These are phyloP conservation scores for Dysidea cf. avara DNA, from an alignment of 37 sponge, comb jelly and placozoan genomes.

Conservation along the genomic window DNA sequence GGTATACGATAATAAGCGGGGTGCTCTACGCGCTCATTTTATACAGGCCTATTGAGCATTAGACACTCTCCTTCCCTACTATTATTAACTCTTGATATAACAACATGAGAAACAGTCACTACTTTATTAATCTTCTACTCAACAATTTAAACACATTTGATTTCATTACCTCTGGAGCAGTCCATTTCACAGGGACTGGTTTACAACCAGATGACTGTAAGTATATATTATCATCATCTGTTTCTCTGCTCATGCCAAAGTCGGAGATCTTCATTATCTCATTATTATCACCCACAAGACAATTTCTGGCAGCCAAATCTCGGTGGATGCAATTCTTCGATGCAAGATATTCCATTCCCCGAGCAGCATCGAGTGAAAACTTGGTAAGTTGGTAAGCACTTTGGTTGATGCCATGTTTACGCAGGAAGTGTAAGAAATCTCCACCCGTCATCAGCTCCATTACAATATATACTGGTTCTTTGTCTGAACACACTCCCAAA, in stretches of 20 bases:
- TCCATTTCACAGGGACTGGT: constrained; percentile 94
- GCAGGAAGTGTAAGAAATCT: constrained; percentile 77
- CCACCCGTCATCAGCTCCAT: constrained; percentile 97
- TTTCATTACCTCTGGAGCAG: constrained; percentile 97
- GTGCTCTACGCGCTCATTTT: no score
- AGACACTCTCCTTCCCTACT: no score
- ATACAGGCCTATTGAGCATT: no score
- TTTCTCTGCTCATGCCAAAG: constrained; percentile 92
- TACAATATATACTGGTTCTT: constrained; percentile 86
- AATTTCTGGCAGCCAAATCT: constrained; percentile 91
- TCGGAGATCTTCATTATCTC: constrained; percentile 79
- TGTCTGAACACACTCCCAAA: constrained; percentile 84
- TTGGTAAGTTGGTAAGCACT: constrained; percentile 44
- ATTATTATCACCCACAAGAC: constrained; percentile 68
- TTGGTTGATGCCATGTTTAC: constrained; percentile 61
- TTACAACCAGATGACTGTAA: constrained; percentile 57
- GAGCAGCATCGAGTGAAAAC: constrained; percentile 58
- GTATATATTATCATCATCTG: constrained; percentile 55
- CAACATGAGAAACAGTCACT: no score
- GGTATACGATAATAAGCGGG: no score
- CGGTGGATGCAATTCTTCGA: constrained; percentile 84
- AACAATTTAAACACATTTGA: no score
- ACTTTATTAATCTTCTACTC: no score
- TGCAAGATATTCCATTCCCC: constrained; percentile 85
- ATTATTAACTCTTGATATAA: no score